Base-by-base conservation (phyloP, 2,113 vertebrate species). In the Opisthocomus hoazin region DNA sequence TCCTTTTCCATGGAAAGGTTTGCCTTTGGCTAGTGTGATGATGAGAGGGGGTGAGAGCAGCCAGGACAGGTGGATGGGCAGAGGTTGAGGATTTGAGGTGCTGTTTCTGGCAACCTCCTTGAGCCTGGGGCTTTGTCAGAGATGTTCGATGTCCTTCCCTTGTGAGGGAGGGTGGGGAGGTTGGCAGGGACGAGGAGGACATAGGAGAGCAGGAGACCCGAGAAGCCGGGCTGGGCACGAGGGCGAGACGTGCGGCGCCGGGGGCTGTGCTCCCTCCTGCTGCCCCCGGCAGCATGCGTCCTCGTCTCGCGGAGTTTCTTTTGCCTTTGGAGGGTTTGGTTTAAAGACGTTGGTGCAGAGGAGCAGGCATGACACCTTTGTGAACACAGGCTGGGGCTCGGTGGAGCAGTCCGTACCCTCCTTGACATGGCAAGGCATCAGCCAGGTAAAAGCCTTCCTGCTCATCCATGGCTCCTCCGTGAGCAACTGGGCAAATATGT, bases 171-270 rank as follows among this genome's bases (percentile, higher is more conserved):
- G 16, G 9, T 66, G 46, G 23, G 23, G 19, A 64, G 37, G 70
- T 45, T 48, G 65, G 21, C 30, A 54, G 45, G 39, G 36, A 41
- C 0, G 1, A 81, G n/a, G 27, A 66, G n/a, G 57, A 74, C 48
- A n/a, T n/a, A 10, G 60, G 46, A 81, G 17, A 73, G 24, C 15
- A 17, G 18, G 29, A 37, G 13, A 46, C 11, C 15, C 1, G 3
- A 3, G 5, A 27, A 80, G 29, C 43, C 8, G 5, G 60, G 14
- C 34, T 51, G 32, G 26, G 32, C 6, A 5, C 1, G 1, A 50
- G 41, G 32, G 36, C 23, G 36, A n/a, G 23, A n/a, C 0, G 2
- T 57, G 24, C 30, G 5, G 4, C 2, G 6, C 27, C 0, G 0
- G 73, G 48, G 50, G 5, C 63, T 30, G 39, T 23, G 32, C 41